A percentile compares a stretch with the other conserved stretches of the same genome.
Evolutionary conservation across 64 coral and sea anemone genomes (phyloP).

Genomic region (Platygyra sinensis): DNA sequence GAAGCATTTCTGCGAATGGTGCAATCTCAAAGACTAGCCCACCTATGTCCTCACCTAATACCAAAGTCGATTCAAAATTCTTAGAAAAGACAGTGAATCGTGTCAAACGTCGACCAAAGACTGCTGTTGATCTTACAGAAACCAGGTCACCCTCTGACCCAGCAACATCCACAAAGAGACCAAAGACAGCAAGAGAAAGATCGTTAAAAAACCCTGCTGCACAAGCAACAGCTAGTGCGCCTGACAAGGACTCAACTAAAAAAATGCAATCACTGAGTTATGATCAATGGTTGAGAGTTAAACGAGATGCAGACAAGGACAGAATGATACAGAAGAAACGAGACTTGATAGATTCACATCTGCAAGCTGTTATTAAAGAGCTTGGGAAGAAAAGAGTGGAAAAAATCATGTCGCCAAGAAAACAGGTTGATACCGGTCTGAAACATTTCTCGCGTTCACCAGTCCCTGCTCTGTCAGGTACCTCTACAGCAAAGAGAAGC

Average conservation of each 20-base stretch:
- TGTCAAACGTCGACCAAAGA: constrained; percentile 20
- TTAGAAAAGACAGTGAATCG: background rate
- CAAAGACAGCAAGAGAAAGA: constrained; percentile 63
- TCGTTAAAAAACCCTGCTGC: background rate
- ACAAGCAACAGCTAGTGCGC: background rate
- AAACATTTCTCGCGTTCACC: constrained; percentile 36
- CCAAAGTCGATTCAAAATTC: background rate
- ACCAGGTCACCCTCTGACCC: background rate
- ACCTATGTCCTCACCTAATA: background rate
- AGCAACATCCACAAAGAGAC: constrained; percentile 33
- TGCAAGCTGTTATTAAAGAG: constrained; percentile 77
- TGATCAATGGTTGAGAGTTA: constrained; percentile 73
- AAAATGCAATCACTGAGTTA: constrained; percentile 85
- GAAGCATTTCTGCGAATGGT: background rate
- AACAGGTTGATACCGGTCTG: constrained; percentile 83
- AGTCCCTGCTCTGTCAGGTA: background rate
- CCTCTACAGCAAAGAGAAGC: constrained; percentile 10
- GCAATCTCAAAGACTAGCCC: background rate
- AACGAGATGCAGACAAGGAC: constrained; percentile 71
- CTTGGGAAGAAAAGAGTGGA: constrained; percentile 87
- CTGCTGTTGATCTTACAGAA: background rate
- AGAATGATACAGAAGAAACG: constrained; percentile 50
- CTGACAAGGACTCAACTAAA: background rate
- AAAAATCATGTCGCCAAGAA: constrained; percentile 63
- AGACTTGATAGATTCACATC: constrained; percentile 76